Base-by-base conservation (phyloP, 2,113 vertebrate genomes). In the Calidris pygmaea region DNA sequence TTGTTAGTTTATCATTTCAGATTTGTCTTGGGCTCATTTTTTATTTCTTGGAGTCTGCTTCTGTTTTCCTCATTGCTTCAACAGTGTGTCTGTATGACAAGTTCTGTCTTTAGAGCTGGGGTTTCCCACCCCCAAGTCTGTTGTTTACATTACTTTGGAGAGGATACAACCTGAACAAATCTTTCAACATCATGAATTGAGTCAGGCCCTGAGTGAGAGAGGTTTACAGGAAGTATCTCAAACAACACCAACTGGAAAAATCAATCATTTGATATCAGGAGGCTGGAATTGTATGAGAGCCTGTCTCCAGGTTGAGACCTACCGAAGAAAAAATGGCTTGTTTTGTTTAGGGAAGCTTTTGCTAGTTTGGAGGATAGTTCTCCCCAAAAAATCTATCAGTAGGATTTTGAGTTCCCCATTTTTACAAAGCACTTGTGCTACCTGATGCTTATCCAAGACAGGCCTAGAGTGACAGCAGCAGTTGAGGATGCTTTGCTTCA, bases 31-130 rank as follows among this genome's bases (percentile, higher is more conserved):
- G 12, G 21, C n/a, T 81, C 22, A 20, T 0, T 34, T 68, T 70
- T 81, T 68, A 6, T 78, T 66, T 55, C 32, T 79, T 78, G 62
- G 47, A 71, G 21, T 34, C 58, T 75, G 3, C 68, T 82, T 88
- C 39, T 63, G 29, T 63, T 95, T 79, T 75, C 35, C n/a, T 41
- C 3, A 1, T 43, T 82, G 34, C 21, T 53, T 82, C 66, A 79
- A 58, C 41, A 60, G 0, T 2, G 0, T 3, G 2, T 60, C 29
- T 2, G 0, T 68, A 14, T 63, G 52, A 59, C 27, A n/a, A 66
- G 32, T 34, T 86, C 30, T 84, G 41, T n/a, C 59, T 71, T 45
- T 18, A 59, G 53, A 85, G 23, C 34, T 91, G 62, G 58, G 37
- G 23, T 55, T 93, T 96, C 23, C 56, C 29, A 2, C 13, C 56